phyloP scores from a whole-genome alignment of 2,797 vertebrate genomes.

The Liasis olivaceus region DNA sequence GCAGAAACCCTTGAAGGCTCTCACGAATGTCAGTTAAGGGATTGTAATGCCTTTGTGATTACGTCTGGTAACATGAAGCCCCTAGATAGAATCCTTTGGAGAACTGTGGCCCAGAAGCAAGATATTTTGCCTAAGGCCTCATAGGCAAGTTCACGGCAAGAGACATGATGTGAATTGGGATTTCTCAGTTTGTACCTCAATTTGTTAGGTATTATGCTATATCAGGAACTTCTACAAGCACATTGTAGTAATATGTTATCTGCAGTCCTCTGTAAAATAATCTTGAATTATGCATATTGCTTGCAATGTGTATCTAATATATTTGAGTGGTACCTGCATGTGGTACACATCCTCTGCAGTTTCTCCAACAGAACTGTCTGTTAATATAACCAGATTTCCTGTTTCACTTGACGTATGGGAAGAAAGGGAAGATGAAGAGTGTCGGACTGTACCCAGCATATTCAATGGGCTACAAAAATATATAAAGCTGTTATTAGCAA shows the following conservation, averaged over 20 bases:
- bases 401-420: slow-evolving; percentile 96
- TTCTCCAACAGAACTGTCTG: slow-evolving; percentile 89
- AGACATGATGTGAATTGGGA: neutral
- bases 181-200: neutral
- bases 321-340: slow-evolving; percentile 86
- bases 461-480: slow-evolving; percentile 86
- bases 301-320: rapidly evolving
- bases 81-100: neutral
- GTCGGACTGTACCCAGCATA: slow-evolving; percentile 90
- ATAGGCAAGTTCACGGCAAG: neutral
- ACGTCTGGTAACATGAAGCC: neutral
- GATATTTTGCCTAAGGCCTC: neutral
- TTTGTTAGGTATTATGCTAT: neutral
- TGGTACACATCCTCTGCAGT: slow-evolving; percentile 91
- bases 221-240: neutral
- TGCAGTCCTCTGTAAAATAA: neutral
- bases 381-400: slow-evolving; percentile 92
- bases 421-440: slow-evolving; percentile 95
- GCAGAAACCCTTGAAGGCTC: neutral
- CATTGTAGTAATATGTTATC: neutral
- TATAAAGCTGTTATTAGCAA: neutral
- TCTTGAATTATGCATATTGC: neutral
- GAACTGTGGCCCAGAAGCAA: neutral
- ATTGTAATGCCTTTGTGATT: neutral
- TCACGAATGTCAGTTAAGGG: neutral